Conservation (phyloP, 2,888 invertebrate genomes). For the Carabus problematicus region DNA sequence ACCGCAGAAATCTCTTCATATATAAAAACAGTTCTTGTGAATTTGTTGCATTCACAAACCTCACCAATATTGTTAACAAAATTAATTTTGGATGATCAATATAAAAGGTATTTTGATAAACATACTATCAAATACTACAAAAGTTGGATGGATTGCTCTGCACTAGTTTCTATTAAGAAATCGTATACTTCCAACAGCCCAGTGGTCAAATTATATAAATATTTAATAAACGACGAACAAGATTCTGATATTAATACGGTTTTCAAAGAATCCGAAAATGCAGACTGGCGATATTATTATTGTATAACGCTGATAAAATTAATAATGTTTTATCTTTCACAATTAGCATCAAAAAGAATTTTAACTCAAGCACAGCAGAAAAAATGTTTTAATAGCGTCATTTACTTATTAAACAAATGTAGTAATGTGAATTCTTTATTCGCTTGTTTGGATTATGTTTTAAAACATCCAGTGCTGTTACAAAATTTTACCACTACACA, state of each 20-base stretch:
- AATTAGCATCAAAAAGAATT: constrained; percentile 47
- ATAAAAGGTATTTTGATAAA: constrained; percentile 57
- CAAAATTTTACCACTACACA: constrained; percentile 56
- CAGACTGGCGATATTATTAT: constrained; percentile 10
- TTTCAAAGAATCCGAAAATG: constrained; percentile 27
- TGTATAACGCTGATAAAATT: constrained; percentile 47
- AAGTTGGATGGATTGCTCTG: constrained; percentile 60
- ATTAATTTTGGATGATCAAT: constrained; percentile 60
- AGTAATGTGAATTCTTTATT: constrained; percentile 46
- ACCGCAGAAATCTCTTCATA: constrained; percentile 53
- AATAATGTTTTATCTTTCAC: constrained; percentile 53
- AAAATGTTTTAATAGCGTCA: constrained; percentile 49
- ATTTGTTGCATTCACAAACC: constrained; percentile 68
- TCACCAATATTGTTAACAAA: constrained; percentile 60
- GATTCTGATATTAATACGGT: constrained; percentile 44
- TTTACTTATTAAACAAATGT: constrained; percentile 50
- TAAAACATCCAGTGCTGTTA: constrained; percentile 58
- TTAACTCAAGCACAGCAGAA: constrained; percentile 47
- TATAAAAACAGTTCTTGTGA: constrained; percentile 59
- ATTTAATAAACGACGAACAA: constrained; percentile 55
- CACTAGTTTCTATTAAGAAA: constrained; percentile 55
- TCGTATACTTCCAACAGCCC: constrained; percentile 54
- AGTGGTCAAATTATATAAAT: constrained; percentile 59
- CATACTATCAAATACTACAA: constrained; percentile 60
- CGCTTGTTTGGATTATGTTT: constrained; percentile 53